phyloP scores from a whole-genome alignment of 2,113 vertebrate genomes.

The Corythaixoides concolor region DNA sequence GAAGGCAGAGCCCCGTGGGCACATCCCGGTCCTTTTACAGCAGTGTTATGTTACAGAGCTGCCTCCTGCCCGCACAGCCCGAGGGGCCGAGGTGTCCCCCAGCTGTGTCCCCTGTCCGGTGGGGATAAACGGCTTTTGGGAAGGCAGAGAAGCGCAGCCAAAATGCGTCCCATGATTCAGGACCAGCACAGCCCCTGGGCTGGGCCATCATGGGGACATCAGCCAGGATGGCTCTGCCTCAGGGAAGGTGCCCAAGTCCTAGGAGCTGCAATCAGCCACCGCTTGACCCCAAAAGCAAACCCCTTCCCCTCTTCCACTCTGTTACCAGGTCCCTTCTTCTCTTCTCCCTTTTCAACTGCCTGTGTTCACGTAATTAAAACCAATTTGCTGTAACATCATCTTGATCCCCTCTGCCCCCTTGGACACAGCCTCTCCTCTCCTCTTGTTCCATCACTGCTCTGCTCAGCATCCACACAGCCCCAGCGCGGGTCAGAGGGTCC shows the following conservation, averaged over 20 bases:
- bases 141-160: not conserved
- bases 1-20: not conserved
- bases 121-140: not conserved
- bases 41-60: not conserved
- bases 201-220: not conserved
- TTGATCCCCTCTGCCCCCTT: not conserved
- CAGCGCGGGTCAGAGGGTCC: not conserved
- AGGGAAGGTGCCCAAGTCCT: fast-evolving
- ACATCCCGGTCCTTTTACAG: not conserved
- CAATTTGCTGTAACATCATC: not conserved
- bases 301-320: not conserved
- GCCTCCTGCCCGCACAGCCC: not conserved
- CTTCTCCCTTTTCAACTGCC: not conserved
- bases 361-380: not conserved
- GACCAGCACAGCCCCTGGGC: not conserved
- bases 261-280: not conserved
- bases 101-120: fast-evolving
- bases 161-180: not conserved
- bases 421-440: not conserved
- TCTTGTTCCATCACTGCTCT: not conserved
- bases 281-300: not conserved
- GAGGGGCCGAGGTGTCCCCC: fast-evolving
- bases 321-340: not conserved
- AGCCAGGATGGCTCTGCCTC: not conserved
- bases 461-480: not conserved